Evolutionary conservation across 2,888 invertebrate genomes (phyloP), one percentile per base, ranked within the genome.

Genomic region (Tanaodytes sp.): DNA sequence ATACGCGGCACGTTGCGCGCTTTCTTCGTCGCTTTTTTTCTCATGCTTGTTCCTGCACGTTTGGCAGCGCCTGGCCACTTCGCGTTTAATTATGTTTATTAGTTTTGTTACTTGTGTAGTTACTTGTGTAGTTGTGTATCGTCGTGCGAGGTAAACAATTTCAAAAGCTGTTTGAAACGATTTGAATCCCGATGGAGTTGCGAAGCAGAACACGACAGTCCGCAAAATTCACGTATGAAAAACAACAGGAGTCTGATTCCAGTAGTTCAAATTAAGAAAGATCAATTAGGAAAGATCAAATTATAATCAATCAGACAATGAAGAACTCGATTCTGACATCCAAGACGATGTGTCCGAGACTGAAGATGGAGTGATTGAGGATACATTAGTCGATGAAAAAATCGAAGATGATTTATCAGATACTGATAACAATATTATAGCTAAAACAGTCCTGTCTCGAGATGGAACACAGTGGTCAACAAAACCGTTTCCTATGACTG

Each of bases 401-500:
- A 45, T 30, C 33, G 33, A 48, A 48, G 14, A 20, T 27, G 52
- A 52, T 52, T 52, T 16, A 12, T 40, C 39, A 12, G 52, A 52
- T 6, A 40, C 2, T 52, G 40, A 52, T 20, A 30, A 15, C 30
- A 30, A 12, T 52, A 37, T 16, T 55, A 12, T n/a, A 36, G 15
- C 8, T 33, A 20, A 43, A 43, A 14, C 43, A 16, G 19, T 55
- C 1, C 16, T 20, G 20, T 55, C 54, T 55, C 31, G 54, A 19
- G 55, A 55, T 45, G 55, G 55, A 18, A 55, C 55, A 20, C 11
- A 36, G 23, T 55, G 55, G 37, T 45, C 36, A 33, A 45, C 31
- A 14, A 16, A 12, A 37, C 55, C 45, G 2, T 55, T 55, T 43
- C 36, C 15, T 23, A 27, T 14, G 4, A 36, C 6, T 15, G 45